These are phyloP conservation scores for Sylvia borin DNA, from an alignment of 2,797 vertebrate genomes.

Conservation along the genomic window DNA sequence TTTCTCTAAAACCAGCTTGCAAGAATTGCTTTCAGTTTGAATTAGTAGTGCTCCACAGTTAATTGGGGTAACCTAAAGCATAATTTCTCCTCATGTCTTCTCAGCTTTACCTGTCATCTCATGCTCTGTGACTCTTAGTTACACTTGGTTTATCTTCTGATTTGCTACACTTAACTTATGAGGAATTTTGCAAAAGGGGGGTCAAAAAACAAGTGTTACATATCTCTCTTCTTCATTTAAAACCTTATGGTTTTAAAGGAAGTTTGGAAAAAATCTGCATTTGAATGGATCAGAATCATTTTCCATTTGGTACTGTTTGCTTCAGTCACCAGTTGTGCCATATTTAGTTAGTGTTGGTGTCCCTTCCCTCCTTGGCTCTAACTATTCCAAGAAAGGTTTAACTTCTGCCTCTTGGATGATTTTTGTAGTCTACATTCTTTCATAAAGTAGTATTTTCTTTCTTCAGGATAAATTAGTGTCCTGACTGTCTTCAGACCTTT, in stretches of 20 bases:
- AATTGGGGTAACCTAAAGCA: not conserved
- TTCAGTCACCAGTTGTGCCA: slow-evolving; percentile 17
- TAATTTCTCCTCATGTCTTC: not conserved
- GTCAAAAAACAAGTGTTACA: not conserved
- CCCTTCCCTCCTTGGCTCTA: not conserved
- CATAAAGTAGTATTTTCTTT: slow-evolving; percentile 56
- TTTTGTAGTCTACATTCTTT: slow-evolving; percentile 53
- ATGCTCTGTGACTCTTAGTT: fast-evolving
- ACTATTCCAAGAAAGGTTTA: slow-evolving; percentile 31
- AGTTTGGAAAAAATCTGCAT: not conserved
- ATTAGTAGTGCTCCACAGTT: not conserved
- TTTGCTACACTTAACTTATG: not conserved
- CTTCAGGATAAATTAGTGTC: slow-evolving; percentile 48
- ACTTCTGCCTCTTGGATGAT: slow-evolving; percentile 34
- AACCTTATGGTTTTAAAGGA: not conserved
- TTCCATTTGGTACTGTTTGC: not conserved
- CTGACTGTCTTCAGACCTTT: slow-evolving; percentile 45
- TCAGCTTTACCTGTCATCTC: not conserved
- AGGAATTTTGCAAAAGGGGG: not conserved
- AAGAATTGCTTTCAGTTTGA: not conserved
- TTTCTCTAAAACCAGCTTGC: not conserved
- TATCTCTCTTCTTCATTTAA: not conserved
- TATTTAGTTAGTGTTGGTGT: not conserved
- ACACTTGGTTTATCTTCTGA: not conserved
- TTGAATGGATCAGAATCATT: not conserved